Base-by-base conservation (phyloP, 2,888 invertebrate species). In the Lampropteryx suffumata region DNA sequence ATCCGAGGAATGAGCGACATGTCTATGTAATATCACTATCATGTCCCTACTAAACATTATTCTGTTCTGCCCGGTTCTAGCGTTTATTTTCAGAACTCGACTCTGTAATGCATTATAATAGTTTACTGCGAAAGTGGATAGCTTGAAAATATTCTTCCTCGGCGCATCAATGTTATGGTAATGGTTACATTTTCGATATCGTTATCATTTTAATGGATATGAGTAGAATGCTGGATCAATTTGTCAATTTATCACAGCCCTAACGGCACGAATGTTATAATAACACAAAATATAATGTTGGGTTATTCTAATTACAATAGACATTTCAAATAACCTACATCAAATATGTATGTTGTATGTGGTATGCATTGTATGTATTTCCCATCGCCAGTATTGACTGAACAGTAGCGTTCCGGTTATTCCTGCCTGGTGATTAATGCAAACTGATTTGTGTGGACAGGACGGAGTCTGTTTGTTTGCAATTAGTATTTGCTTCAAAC, bases 1-100 rank as follows among this genome's bases (percentile, higher is more conserved):
- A 73, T 77, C 75, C 71, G 71, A 65, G 64, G 67, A 62, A 62
- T 61, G 59, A 59, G 61, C 59, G 63, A 67, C 62, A 55, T 60
- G 54, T 62, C 64, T 60, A 61, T 63, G 64, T 65, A 52, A 52
- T 50, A 50, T 49, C 51, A 64, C 56, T 65, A 66, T 51, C 63
- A 63, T 57, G 5, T 21, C 21, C 17, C 3, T 6, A 7, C 51
- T 59, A 51, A 58, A 33, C 27, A 49, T 40, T 30, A 41, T 29
- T 47, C 51, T 42, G 45, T 29, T 47, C 51, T 42, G 33, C 55
- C 49, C 46, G 39, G 51, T 55, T 48, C 6, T 29, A 37, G 28
- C 36, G 37, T 50, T 43, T 37, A 41, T 51, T 48, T 52, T 40
- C 34, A 35, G 30, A 43, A 17, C n/a, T n/a, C 10, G 36, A 37